A percentile compares a stretch with the other conserved stretches of the same genome.
Evolutionary conservation across 1,140 invertebrate genomes (phyloP).

Genomic region (Samia ricini): DNA sequence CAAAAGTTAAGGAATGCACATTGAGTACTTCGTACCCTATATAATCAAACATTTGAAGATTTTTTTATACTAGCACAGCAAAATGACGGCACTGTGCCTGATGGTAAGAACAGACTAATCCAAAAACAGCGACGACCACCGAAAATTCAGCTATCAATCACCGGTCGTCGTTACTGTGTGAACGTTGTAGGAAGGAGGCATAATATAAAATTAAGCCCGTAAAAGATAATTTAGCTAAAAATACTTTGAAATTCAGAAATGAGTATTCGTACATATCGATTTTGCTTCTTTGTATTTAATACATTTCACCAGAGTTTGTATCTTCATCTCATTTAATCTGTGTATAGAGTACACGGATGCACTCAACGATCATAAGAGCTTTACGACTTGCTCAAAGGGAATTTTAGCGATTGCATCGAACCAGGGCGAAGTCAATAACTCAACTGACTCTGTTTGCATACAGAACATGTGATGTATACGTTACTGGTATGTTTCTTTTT

Average conservation of each 20-base stretch:
- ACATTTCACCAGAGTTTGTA: neutral
- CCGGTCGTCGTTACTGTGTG: too few relatives aligned
- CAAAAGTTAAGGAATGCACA: too few relatives aligned
- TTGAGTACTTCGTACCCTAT: too few relatives aligned
- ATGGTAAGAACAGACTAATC: too few relatives aligned
- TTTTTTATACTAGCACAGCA: too few relatives aligned
- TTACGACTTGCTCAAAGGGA: constrained; percentile 4
- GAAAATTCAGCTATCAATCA: too few relatives aligned
- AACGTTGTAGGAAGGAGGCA: too few relatives aligned
- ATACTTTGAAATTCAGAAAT: neutral
- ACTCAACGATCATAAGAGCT: neutral
- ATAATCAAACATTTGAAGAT: too few relatives aligned
- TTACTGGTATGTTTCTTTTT: neutral
- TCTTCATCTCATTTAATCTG: neutral
- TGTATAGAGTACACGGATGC: neutral
- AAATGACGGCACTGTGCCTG: too few relatives aligned
- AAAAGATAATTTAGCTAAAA: too few relatives aligned
- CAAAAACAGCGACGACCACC: too few relatives aligned
- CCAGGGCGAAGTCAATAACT: neutral
- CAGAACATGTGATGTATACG: neutral
- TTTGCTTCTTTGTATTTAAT: neutral
- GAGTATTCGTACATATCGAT: neutral
- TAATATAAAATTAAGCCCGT: too few relatives aligned
- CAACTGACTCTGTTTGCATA: constrained; percentile 1
- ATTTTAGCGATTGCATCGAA: constrained; percentile 4